Conservation (phyloP, 1,140 invertebrate species). For the Drosophila bifasciata region DNA sequence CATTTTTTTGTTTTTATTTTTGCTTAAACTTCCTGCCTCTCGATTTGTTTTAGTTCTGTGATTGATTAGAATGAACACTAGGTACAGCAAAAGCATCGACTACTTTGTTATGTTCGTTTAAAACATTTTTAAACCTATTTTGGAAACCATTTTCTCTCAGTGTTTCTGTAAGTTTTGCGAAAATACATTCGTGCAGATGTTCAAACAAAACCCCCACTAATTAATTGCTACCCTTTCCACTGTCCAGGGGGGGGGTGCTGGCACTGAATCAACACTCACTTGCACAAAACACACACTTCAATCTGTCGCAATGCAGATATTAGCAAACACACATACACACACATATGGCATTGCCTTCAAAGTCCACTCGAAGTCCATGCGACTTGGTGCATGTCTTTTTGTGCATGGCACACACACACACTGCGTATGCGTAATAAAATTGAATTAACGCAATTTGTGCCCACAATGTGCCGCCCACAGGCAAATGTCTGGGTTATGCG, state of each 20-base stretch:
- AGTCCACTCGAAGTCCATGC: constrained; percentile 26
- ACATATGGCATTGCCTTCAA: background rate
- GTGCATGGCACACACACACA: constrained; percentile 37
- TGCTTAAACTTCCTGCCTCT: no score
- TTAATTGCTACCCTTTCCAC: constrained; percentile 22
- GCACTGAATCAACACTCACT: constrained; percentile 25
- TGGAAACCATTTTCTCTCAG: no score
- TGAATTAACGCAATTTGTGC: constrained; percentile 66
- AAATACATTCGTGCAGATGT: constrained; percentile 3
- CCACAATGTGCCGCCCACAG: constrained; percentile 50
- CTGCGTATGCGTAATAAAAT: constrained; percentile 76
- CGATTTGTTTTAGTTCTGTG: no score
- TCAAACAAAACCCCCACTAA: constrained; percentile 30
- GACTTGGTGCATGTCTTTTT: constrained; percentile 52
- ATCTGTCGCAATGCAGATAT: constrained; percentile 69
- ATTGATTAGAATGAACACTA: no score
- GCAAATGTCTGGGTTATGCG: constrained; percentile 10
- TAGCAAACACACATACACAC: constrained; percentile 17
- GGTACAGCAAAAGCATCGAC: no score
- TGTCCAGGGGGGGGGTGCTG: background rate
- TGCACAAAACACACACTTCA: constrained; percentile 35
- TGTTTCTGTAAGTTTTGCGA: no score
- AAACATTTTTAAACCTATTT: no score
- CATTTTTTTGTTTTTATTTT: no score
- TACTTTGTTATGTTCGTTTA: no score